Evolutionary conservation across 2,797 vertebrate species (phyloP), one percentile per base, ranked within the genome.

Genomic region (Myiotriccus ornatus): DNA sequence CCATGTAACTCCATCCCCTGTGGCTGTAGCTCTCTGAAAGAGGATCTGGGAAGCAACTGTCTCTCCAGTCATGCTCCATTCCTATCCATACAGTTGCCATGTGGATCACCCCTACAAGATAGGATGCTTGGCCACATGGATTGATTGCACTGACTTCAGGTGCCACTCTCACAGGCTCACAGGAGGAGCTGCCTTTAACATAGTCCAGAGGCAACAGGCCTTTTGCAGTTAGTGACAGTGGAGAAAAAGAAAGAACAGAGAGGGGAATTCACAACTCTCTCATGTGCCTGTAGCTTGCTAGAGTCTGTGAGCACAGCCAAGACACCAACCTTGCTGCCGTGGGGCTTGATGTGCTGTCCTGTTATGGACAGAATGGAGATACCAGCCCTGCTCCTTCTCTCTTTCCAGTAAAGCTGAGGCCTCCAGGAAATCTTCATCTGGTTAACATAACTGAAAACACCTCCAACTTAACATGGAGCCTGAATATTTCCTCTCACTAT

Each of bases 391-490:
- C 23, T 82, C 39, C 47, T 82, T 68, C 32, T 79, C 59, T n/a
- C 12, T 77, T 91, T 93, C 28, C 94, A 98, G 98, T 98, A 85
- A 97, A 95, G 77, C 94, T 97, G 76, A 68, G 93, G 52, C 93
- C 98, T 32, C 98, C 97, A 1, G 60, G 39, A 64, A 86, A 95
- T 57, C 95, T 98, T 49, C 94, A 62, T 14, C 52, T 97, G 20
- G 9, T 74, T 74, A 80, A 78, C 3, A 20, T 87, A 34, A 95
- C 70, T 28, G 73, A 93, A 35, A 87, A 62, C 46, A 89, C 25
- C 5, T 98, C 95, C 83, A 98, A 98, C 50, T 57, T 98, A 55
- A 97, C 96, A 0, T 98, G 98, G 98, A 84, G 37, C 15, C 30
- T 97, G 37, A 86, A 89, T 24, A 56, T 84, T 73, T 64, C 92